Evolutionary conservation across 2,888 invertebrate species (phyloP).

Genomic region (Spisula subtruncata): DNA sequence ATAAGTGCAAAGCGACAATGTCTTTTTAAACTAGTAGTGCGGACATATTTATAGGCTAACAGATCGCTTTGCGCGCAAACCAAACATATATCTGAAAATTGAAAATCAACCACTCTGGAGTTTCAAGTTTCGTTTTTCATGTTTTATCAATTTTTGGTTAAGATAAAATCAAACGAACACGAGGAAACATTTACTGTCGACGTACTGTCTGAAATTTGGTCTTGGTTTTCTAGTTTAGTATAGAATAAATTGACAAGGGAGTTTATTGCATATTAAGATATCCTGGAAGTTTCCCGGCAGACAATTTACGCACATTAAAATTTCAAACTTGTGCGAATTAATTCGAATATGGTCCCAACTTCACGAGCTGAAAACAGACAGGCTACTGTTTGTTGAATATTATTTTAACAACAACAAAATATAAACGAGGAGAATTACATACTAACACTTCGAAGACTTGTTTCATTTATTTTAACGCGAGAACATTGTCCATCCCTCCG

Average conservation of each 20-base stretch:
- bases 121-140: too few species aligned
- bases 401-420: not conserved
- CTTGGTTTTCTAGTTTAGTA: not conserved
- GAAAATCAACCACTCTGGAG: too few species aligned
- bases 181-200: not conserved
- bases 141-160: not conserved
- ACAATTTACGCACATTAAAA: conserved; percentile 24
- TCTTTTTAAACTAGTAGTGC: too few species aligned
- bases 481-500: too few species aligned
- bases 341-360: not conserved
- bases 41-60: too few species aligned
- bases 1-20: too few species aligned
- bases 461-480: not conserved
- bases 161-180: not conserved
- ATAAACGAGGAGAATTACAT: not conserved
- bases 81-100: too few species aligned
- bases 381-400: not conserved
- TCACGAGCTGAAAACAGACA: not conserved
- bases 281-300: not conserved
- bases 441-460: not conserved
- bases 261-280: not conserved
- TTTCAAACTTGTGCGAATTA: conserved; percentile 1
- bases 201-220: not conserved
- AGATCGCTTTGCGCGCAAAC: too few species aligned
- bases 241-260: not conserved